These are phyloP conservation scores for Cheilosia vulpina DNA, from an alignment of 2,888 invertebrate genomes.

Conservation along the genomic window DNA sequence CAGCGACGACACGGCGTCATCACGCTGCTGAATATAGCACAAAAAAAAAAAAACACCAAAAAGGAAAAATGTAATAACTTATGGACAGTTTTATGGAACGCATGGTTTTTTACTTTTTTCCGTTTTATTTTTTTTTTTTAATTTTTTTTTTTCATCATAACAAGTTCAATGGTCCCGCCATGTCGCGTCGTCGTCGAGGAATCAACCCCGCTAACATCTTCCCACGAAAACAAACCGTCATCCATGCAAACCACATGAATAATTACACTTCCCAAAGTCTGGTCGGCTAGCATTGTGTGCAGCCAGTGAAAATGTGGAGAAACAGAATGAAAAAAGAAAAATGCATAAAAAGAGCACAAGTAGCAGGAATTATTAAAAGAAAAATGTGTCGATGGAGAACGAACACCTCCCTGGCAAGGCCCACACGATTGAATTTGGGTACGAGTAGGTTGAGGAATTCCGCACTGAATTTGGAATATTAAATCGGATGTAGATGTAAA, in stretches of 20 bases:
- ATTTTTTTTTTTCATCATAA: slow-evolving; percentile 20
- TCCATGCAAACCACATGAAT: slow-evolving; percentile 56
- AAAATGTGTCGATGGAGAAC: not conserved
- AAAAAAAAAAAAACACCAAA: not conserved
- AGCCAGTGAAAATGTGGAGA: slow-evolving; percentile 14
- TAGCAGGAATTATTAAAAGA: slow-evolving; percentile 11
- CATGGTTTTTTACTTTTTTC: slow-evolving; percentile 15
- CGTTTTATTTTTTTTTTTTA: slow-evolving; percentile 1
- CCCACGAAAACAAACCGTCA: slow-evolving; percentile 34
- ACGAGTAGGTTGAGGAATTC: too few relatives aligned
- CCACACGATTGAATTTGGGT: too few relatives aligned
- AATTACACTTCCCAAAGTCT: slow-evolving; percentile 61
- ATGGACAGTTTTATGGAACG: slow-evolving; percentile 29
- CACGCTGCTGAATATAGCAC: not conserved
- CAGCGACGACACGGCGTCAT: slow-evolving; percentile 14
- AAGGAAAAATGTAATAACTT: slow-evolving; percentile 1
- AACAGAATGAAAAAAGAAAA: not conserved
- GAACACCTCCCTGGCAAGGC: too few relatives aligned
- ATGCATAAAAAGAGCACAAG: not conserved
- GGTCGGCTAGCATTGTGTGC: slow-evolving; percentile 34
- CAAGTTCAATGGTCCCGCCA: slow-evolving; percentile 50
- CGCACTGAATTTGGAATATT: too few relatives aligned
- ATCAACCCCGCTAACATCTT: slow-evolving; percentile 22
- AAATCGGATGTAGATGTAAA: too few relatives aligned
- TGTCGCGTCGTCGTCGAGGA: not conserved